A percentile compares a stretch with the other conserved stretches of the same genome.
These are phyloP conservation scores for Acanthosepion lycidas DNA, from an alignment of 2,888 invertebrate genomes.

Conservation along the genomic window DNA sequence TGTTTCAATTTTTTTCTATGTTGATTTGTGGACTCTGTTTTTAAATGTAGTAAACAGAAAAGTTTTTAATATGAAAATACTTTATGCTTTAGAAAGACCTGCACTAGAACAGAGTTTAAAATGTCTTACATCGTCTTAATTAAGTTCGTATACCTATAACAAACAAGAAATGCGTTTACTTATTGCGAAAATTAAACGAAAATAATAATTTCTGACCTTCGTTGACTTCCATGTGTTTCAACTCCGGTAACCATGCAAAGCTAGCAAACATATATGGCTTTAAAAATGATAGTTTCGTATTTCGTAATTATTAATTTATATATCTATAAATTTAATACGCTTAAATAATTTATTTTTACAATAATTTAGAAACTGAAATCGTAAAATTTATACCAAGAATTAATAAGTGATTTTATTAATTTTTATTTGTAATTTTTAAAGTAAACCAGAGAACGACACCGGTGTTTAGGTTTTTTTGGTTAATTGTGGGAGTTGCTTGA, in stretches of 20 bases:
- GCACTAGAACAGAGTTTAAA: neutral
- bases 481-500: neutral
- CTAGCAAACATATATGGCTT: neutral
- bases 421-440: neutral
- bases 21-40: too few species aligned
- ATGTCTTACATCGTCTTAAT: neutral
- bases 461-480: too few species aligned
- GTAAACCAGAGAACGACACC: too few species aligned
- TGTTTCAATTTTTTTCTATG: too few species aligned
- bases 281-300: neutral
- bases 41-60: too few species aligned
- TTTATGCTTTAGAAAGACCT: too few species aligned
- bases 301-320: neutral
- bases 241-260: neutral
- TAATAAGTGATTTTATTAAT: too few species aligned
- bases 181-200: neutral
- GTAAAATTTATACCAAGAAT: too few species aligned
- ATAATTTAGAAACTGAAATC: too few species aligned
- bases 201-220: neutral
- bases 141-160: neutral
- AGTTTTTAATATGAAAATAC: too few species aligned
- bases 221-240: neutral
- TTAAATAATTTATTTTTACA: too few species aligned
- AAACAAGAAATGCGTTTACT: neutral
- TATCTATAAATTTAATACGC: neutral